A percentile compares a stretch with the other conserved stretches of the same genome.
Evolutionary conservation across 2,797 vertebrate species (phyloP).

Genomic region (Parauchenoglanis punctatus): DNA sequence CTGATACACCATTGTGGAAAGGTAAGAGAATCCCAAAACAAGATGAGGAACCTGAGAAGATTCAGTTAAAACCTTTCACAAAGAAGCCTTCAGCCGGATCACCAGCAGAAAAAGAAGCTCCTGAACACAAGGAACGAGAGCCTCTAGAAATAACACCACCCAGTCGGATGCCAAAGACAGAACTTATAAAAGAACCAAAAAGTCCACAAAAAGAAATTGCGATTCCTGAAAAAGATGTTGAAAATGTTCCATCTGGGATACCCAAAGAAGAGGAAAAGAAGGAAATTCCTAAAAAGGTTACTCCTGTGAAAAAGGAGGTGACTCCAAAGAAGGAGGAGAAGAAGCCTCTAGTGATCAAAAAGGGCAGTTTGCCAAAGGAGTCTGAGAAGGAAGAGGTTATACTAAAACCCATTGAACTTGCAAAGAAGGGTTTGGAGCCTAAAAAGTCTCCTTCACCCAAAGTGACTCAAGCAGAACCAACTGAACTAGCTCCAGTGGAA

Average conservation of each 20-base stretch:
- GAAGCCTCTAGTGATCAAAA: slow-evolving; percentile 69
- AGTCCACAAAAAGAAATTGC: slow-evolving; percentile 59
- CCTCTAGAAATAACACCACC: slow-evolving; percentile 56
- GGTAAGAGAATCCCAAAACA: slow-evolving; percentile 66
- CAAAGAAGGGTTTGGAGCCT: slow-evolving; percentile 69
- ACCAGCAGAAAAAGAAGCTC: slow-evolving; percentile 67
- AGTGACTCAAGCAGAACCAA: slow-evolving; percentile 65
- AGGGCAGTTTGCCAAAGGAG: slow-evolving; percentile 64
- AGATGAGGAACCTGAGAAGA: slow-evolving; percentile 68
- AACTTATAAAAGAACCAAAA: slow-evolving; percentile 62
- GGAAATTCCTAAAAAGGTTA: slow-evolving; percentile 51
- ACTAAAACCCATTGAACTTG: slow-evolving; percentile 70
- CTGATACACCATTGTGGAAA: slow-evolving; percentile 59
- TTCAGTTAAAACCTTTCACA: slow-evolving; percentile 73
- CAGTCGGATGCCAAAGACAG: slow-evolving; percentile 57
- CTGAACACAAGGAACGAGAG: slow-evolving; percentile 66
- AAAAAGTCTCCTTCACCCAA: slow-evolving; percentile 76
- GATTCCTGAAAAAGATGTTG: slow-evolving; percentile 60
- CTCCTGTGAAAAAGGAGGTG: slow-evolving; percentile 64
- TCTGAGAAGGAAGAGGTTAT: slow-evolving; percentile 68
- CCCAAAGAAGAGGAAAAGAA: slow-evolving; percentile 63
- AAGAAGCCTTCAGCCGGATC: slow-evolving; percentile 66
- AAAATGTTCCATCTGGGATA: slow-evolving; percentile 60
- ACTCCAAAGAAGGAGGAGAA: slow-evolving; percentile 67
- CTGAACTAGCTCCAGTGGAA: slow-evolving; percentile 63